A percentile compares a stretch with the other conserved stretches of the same genome.
These are phyloP conservation scores for Parapsyche elsis DNA, from an alignment of 1,140 invertebrate species.

Conservation along the genomic window DNA sequence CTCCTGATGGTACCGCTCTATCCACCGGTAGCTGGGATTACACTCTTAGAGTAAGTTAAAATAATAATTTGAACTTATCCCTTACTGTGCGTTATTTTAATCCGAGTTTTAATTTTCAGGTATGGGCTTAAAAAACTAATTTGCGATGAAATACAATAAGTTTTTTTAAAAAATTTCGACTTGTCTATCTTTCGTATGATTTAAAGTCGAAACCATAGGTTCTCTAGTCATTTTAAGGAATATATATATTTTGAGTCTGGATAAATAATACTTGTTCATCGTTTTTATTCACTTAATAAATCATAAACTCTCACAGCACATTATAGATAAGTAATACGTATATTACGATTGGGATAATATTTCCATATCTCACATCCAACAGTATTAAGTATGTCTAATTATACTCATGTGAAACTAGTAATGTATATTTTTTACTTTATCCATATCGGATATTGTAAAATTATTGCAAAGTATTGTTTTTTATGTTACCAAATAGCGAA, in stretches of 20 bases:
- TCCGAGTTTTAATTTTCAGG: slow-evolving; percentile 56
- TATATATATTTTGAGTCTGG: not conserved
- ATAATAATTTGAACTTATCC: slow-evolving; percentile 22
- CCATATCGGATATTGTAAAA: too few relatives aligned
- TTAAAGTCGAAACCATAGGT: not conserved
- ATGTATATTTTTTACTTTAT: too few relatives aligned
- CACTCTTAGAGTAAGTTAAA: slow-evolving; percentile 83
- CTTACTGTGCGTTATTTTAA: slow-evolving; percentile 28
- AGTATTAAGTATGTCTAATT: too few relatives aligned
- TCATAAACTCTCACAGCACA: too few relatives aligned
- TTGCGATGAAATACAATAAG: not conserved
- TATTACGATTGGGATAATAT: too few relatives aligned
- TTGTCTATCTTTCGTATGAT: not conserved
- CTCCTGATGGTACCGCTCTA: slow-evolving; percentile 97
- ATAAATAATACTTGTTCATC: not conserved
- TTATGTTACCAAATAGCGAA: too few relatives aligned
- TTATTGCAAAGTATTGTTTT: too few relatives aligned
- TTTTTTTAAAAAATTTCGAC: not conserved
- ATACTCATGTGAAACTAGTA: too few relatives aligned
- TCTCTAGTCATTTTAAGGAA: slow-evolving; percentile 24
- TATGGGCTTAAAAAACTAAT: slow-evolving; percentile 59
- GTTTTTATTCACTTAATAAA: not conserved
- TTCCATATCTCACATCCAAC: too few relatives aligned
- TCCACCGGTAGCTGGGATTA: slow-evolving; percentile 99
- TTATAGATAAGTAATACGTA: too few relatives aligned